Conservation (phyloP, 2,797 vertebrate species). For the Phaenicophaeus curvirostris region DNA sequence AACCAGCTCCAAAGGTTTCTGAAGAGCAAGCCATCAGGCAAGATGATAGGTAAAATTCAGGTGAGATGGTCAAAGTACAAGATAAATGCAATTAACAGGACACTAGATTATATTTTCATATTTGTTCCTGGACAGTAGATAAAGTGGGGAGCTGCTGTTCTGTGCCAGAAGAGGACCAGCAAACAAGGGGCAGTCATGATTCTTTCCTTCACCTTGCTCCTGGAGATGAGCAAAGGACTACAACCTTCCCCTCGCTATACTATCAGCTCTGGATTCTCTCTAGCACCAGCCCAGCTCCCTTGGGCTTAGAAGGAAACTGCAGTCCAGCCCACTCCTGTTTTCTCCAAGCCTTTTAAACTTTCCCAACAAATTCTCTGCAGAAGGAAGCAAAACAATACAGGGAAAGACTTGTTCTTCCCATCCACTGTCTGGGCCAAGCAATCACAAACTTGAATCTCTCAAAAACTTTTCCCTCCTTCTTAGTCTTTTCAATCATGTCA, state of each 20-base stretch:
- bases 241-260: not conserved
- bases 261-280: not conserved
- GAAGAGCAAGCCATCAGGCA: not conserved
- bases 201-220: not conserved
- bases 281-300: not conserved
- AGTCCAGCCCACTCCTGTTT: not conserved
- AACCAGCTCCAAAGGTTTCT: not conserved
- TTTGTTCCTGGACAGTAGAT: not conserved
- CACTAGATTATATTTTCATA: not conserved
- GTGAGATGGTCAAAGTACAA: not conserved
- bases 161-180: not conserved
- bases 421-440: not conserved
- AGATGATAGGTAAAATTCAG: not conserved
- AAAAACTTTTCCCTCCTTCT: not conserved
- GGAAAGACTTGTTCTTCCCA: not conserved
- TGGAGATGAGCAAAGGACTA: not conserved
- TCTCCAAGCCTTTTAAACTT: not conserved
- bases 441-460: not conserved
- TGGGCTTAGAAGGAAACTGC: not conserved
- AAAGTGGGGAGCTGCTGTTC: not conserved
- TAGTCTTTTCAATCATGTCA: not conserved
- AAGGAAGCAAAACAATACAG: not conserved
- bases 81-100: conserved; percentile 35
- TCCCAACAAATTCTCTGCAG: not conserved
- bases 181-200: fast-evolving